Percentiles rank a stretch among this genome's conserved stretches.
phyloP scores from a whole-genome alignment of 1,140 invertebrate genomes.

The Vollenhovia emeryi region DNA sequence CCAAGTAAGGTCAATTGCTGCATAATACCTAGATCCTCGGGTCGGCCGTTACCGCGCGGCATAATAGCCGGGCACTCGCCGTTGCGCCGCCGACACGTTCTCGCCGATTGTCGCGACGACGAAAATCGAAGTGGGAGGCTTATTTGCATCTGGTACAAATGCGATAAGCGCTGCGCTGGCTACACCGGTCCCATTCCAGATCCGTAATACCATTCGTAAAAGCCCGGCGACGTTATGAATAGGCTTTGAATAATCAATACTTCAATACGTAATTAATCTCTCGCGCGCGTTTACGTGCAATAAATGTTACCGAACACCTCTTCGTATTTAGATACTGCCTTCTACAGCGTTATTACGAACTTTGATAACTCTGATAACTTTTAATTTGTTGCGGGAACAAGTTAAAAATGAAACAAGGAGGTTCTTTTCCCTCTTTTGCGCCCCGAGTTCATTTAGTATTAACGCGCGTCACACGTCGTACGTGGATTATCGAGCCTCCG shows the following conservation, averaged over 20 bases:
- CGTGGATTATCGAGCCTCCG: neutral
- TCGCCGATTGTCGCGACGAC: neutral
- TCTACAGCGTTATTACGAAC: neutral
- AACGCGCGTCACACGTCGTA: neutral
- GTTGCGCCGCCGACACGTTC: constrained; percentile 21
- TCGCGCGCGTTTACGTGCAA: neutral
- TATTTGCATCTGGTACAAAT: constrained; percentile 27
- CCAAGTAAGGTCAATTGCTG: constrained; percentile 71
- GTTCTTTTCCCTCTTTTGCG: neutral
- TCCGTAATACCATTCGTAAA: neutral
- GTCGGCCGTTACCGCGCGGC: neutral
- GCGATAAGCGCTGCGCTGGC: neutral
- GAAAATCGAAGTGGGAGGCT: constrained; percentile 20
- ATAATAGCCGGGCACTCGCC: constrained; percentile 22
- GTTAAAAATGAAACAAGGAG: neutral
- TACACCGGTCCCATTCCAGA: neutral
- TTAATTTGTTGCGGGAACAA: neutral
- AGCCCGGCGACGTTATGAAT: neutral
- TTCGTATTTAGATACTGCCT: neutral
- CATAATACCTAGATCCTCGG: constrained; percentile 30
- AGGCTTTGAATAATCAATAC: constrained; percentile 1
- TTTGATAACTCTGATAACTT: neutral
- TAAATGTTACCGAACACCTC: neutral
- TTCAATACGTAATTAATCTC: constrained; percentile 17
- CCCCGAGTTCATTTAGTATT: neutral